Conservation (phyloP, 53 echinoderm and acorn worm species). For the Crossaster papposus region DNA sequence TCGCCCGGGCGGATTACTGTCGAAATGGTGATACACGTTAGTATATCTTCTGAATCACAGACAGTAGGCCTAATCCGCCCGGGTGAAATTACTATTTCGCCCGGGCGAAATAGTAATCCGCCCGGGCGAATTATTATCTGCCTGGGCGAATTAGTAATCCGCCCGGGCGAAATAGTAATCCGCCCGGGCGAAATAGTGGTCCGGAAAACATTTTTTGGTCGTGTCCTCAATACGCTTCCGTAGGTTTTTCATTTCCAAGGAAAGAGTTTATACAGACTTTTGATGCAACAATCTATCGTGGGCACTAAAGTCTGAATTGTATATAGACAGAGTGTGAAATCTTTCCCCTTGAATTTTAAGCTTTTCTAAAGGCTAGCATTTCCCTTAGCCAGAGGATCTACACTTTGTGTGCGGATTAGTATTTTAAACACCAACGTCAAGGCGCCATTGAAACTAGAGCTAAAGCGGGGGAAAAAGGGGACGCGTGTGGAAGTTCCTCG, state of each 20-base stretch:
- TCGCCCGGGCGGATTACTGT: too few species aligned
- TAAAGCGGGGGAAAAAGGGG: background rate
- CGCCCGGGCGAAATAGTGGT: too few species aligned
- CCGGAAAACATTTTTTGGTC: too few species aligned
- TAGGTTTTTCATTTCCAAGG: background rate
- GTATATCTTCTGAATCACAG: too few species aligned
- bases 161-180: too few species aligned
- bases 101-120: too few species aligned
- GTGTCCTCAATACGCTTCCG: too few species aligned
- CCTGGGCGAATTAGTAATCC: too few species aligned
- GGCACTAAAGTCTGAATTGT: background rate
- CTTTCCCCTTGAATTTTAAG: conserved; percentile 3
- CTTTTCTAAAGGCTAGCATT: conserved; percentile 20
- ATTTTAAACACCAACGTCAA: conserved; percentile 11
- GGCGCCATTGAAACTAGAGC: background rate
- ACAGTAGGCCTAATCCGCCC: too few species aligned
- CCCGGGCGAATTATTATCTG: too few species aligned
- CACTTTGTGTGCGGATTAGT: conserved; percentile 18
- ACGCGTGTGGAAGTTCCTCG: background rate
- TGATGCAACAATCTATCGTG: background rate
- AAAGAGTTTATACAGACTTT: background rate
- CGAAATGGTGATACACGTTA: too few species aligned
- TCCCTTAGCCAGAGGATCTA: background rate
- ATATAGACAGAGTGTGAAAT: background rate
- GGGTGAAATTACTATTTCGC: too few species aligned